These are phyloP conservation scores for Epinephelus moara DNA, from an alignment of 2,113 vertebrate genomes.

Conservation along the genomic window DNA sequence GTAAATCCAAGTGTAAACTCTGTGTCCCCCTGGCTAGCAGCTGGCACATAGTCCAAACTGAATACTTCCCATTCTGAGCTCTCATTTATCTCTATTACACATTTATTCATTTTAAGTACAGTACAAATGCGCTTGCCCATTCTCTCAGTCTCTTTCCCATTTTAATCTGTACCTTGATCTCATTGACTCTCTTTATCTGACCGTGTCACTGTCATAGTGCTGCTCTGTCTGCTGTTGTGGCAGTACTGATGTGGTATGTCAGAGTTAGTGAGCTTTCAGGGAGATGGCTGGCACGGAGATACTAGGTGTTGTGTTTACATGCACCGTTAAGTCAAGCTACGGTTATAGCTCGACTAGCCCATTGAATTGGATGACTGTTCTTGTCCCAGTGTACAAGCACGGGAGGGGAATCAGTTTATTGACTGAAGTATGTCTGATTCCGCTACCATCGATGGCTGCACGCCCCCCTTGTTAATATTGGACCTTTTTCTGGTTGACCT, in stretches of 20 bases:
- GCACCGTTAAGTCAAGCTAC: too few relatives aligned
- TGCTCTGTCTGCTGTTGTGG: background rate
- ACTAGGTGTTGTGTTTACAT: background rate
- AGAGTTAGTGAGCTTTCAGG: slow-evolving; percentile 19
- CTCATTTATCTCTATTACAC: background rate
- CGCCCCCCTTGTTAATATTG: too few relatives aligned
- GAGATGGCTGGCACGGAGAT: background rate
- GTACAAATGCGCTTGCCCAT: background rate
- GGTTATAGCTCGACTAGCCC: too few relatives aligned
- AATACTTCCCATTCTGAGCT: background rate
- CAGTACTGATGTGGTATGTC: slow-evolving; percentile 12
- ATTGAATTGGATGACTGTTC: too few relatives aligned
- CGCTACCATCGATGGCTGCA: too few relatives aligned
- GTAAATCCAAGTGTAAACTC: slow-evolving; percentile 56
- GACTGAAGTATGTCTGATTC: too few relatives aligned
- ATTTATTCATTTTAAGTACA: background rate
- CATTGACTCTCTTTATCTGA: background rate
- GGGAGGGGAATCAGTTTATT: too few relatives aligned
- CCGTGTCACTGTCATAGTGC: slow-evolving; percentile 8
- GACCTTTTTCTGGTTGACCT: too few relatives aligned
- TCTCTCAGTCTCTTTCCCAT: background rate
- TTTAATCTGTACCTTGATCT: slow-evolving; percentile 19
- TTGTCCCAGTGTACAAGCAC: too few relatives aligned
- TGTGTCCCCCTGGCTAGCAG: background rate
- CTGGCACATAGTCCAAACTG: background rate